phyloP scores from a whole-genome alignment of 2,113 vertebrate genomes.

The Eurypyga helias region DNA sequence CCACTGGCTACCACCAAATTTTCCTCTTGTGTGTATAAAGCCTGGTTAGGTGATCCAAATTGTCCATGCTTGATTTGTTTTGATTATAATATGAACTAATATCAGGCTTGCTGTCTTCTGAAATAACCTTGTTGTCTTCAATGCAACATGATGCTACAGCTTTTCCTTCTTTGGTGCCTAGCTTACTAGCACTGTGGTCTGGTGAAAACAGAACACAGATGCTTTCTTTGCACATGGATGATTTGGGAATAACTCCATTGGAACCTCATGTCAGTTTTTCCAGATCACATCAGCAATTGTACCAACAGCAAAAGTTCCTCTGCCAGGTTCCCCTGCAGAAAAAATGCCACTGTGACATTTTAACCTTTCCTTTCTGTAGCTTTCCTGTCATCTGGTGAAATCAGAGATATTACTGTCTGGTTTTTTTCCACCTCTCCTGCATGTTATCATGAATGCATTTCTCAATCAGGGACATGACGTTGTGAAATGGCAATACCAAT shows the following conservation, averaged over 20 bases:
- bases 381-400: neutral
- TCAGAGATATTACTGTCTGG: neutral
- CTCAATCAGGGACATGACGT: neutral
- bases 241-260: slow-evolving; percentile 55
- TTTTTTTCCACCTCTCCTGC: neutral
- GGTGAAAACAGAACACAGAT: slow-evolving; percentile 60
- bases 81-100: slow-evolving; percentile 31
- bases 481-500: neutral
- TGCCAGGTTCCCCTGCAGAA: neutral
- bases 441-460: neutral
- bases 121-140: slow-evolving; percentile 42
- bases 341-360: neutral
- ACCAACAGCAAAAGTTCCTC: slow-evolving; percentile 2
- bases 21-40: neutral
- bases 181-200: neutral
- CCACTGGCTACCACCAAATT: slow-evolving; percentile 21
- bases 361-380: neutral
- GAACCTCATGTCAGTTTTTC: slow-evolving; percentile 38
- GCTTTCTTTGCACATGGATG: slow-evolving; percentile 67
- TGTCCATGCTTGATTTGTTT: slow-evolving; percentile 33
- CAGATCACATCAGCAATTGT: slow-evolving; percentile 34
- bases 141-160: neutral
- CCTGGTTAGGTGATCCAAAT: slow-evolving; percentile 54
- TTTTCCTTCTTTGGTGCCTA: neutral
- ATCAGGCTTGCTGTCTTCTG: slow-evolving; percentile 34